Evolutionary conservation across 2,888 invertebrate species (phyloP).

Genomic region (Alsophila aescularia): DNA sequence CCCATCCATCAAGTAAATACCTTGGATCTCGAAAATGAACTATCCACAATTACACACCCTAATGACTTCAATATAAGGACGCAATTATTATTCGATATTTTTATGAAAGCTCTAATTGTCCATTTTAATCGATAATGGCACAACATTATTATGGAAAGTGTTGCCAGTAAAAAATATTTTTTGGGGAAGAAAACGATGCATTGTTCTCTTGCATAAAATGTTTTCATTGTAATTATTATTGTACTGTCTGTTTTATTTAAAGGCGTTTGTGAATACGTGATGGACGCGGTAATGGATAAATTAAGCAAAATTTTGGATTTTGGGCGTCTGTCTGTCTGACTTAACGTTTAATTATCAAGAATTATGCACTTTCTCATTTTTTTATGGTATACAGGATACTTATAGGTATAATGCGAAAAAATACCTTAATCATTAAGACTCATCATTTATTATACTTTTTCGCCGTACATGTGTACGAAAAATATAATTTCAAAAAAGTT

Average conservation of each 20-base stretch:
- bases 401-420: too few species aligned
- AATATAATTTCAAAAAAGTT: too few species aligned
- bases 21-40: constrained; percentile 9
- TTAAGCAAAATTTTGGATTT: constrained; percentile 6
- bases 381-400: too few species aligned
- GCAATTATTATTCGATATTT: constrained; percentile 52
- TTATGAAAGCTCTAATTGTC: constrained; percentile 59
- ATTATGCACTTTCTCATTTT: neutral
- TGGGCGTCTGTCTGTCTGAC: neutral
- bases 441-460: too few species aligned
- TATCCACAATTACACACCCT: constrained; percentile 47
- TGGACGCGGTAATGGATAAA: constrained; percentile 7
- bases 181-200: constrained; percentile 20
- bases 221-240: constrained; percentile 1
- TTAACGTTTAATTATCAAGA: neutral
- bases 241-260: constrained; percentile 5
- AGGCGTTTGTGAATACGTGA: constrained; percentile 10
- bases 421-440: too few species aligned
- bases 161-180: constrained; percentile 34
- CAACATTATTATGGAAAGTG: constrained; percentile 37
- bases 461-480: too few species aligned
- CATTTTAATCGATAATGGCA: constrained; percentile 45
- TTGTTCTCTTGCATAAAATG: constrained; percentile 12
- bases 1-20: constrained; percentile 22
- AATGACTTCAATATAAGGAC: constrained; percentile 56